These are phyloP conservation scores for Erpobdella octoculata DNA, from an alignment of 2,888 invertebrate species.

Conservation along the genomic window DNA sequence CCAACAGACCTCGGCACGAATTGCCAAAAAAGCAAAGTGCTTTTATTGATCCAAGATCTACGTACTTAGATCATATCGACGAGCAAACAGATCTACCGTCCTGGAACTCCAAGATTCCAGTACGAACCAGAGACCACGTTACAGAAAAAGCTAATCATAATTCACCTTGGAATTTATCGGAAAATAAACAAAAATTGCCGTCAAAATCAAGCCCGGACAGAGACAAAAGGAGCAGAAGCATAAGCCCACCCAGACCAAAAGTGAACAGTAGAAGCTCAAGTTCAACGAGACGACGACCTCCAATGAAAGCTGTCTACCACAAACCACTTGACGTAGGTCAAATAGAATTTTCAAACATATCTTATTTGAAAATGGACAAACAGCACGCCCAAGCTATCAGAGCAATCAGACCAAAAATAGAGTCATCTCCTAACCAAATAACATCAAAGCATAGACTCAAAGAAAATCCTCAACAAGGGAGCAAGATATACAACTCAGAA, in stretches of 20 bases:
- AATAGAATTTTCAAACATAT: slow-evolving; percentile 11
- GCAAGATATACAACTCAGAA: not conserved
- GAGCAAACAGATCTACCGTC: not conserved
- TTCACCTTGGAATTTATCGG: no score
- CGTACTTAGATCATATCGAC: not conserved
- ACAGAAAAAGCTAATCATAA: not conserved
- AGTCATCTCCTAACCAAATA: not conserved
- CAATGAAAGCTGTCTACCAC: not conserved
- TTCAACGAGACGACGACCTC: not conserved
- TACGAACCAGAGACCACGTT: not conserved
- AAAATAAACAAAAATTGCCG: not conserved
- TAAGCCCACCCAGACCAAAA: not conserved
- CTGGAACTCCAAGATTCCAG: not conserved
- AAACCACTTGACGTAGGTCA: not conserved
- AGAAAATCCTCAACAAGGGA: not conserved
- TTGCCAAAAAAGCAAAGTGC: no score
- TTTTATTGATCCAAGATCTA: not conserved
- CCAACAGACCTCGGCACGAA: not conserved
- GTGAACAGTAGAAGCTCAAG: not conserved
- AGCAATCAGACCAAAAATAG: not conserved
- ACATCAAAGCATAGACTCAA: not conserved
- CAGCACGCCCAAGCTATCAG: not conserved
- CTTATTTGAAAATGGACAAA: slow-evolving; percentile 1
- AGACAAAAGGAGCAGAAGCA: slow-evolving; percentile 1
- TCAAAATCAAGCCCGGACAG: not conserved